Evolutionary conservation across 2,113 vertebrate genomes (phyloP), one percentile per base, ranked within the genome.

Genomic region (Lampris incognitus): DNA sequence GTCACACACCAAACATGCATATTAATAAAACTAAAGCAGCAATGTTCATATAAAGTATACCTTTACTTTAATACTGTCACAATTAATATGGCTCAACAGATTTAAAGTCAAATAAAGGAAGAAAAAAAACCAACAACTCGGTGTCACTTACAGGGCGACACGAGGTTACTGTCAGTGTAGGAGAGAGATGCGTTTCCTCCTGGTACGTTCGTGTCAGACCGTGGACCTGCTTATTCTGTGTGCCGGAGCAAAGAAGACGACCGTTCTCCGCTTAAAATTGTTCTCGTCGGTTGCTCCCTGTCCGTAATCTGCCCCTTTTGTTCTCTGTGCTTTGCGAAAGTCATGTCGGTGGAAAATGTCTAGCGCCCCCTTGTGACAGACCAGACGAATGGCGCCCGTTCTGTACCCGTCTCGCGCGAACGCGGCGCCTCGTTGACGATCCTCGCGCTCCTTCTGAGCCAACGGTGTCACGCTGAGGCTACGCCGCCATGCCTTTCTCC

Each of bases 21-120:
- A 87, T 84, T 87, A 82, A 91, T 86, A 82, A 88, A 92, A 89
- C 40, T 79, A 71, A 90, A 91, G 78, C 73, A 49, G 66, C 71
- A 86, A 60, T n/a, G 66, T 63, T 50, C 6, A 41, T 79, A 89
- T 90, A 91, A 81, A 90, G 8, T 89, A 91, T 85, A 90, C 76
- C 72, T 88, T 67, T 85, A 89, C 81, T 77, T 59, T 82, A 83
- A 82, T 86, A 90, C 84, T 87, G 85, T 88, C 85, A 89, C 89
- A 89, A 87, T 91, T 90, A 90, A 91, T 92, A 92, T 90, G 88
- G 87, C 90, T 92, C 87, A 89, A 88, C 79, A 63, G 56, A 81
- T 81, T 89, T 69, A 82, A 87, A 79, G 58, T 79, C 80, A 83
- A 88, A 86, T 78, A 74, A 66, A 66, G 24, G 11, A 69, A 79